Percentiles rank a stretch among this genome's conserved stretches.
Conservation (phyloP, 2,888 invertebrate genomes). For the Eupithecia inturbata region DNA sequence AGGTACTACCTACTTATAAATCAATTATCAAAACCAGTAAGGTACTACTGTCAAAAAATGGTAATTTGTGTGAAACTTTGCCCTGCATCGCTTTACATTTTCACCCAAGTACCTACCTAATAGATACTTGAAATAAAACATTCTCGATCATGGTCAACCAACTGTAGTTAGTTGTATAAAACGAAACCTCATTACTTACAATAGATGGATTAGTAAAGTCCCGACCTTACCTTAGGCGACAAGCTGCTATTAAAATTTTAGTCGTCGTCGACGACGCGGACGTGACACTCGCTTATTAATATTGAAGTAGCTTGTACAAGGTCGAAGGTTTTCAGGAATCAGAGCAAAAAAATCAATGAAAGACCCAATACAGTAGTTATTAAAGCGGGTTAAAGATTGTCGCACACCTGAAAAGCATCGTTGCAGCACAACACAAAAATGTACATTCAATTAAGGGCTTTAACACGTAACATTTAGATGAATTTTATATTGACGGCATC, state of each 20-base stretch:
- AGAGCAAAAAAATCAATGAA: slow-evolving; percentile 20
- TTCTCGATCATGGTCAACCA: background rate
- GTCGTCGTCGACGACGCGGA: slow-evolving; percentile 19
- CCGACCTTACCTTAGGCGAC: slow-evolving; percentile 25
- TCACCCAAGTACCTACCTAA: background rate
- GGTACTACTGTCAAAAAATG: background rate
- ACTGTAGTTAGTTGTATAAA: background rate
- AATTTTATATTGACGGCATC: too few species aligned
- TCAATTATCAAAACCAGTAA: background rate
- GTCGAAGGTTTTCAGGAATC: slow-evolving; percentile 13
- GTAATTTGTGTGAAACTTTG: background rate
- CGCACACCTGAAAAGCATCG: too few species aligned
- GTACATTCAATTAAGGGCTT: too few species aligned
- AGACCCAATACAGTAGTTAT: background rate
- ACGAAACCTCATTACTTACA: slow-evolving; percentile 15
- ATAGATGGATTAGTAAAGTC: slow-evolving; percentile 11
- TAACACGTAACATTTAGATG: too few species aligned
- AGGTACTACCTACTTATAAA: background rate
- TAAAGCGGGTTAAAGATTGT: background rate
- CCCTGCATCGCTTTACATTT: background rate
- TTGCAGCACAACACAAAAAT: too few species aligned
- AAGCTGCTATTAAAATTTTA: slow-evolving; percentile 33
- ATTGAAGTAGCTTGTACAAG: slow-evolving; percentile 23
- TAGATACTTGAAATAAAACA: background rate
- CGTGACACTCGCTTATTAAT: slow-evolving; percentile 37